Evolutionary conservation across 1,140 invertebrate species (phyloP).

Genomic region (Spodoptera frugiperda): DNA sequence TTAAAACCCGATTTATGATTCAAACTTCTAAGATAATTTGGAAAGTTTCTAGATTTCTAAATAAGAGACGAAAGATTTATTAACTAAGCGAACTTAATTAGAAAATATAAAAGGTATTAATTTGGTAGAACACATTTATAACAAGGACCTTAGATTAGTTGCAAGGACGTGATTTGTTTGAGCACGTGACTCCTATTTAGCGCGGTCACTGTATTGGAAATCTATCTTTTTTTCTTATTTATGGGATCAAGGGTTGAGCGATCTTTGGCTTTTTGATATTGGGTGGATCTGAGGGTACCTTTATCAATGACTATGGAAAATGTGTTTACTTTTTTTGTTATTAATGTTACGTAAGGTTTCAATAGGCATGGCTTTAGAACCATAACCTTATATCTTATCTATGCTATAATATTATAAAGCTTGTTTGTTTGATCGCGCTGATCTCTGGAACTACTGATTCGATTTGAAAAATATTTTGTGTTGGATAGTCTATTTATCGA

Average conservation of each 20-base stretch:
- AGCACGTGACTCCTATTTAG: background rate
- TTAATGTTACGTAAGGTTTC: too few relatives aligned
- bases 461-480: too few relatives aligned
- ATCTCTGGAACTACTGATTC: too few relatives aligned
- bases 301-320: background rate
- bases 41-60: slow-evolving; percentile 10
- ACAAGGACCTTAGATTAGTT: slow-evolving; percentile 6
- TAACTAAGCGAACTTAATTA: slow-evolving; percentile 10
- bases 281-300: background rate
- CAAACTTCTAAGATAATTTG: background rate
- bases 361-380: too few relatives aligned
- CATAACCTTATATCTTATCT: too few relatives aligned
- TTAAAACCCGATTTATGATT: slow-evolving; percentile 12
- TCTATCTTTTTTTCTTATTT: slow-evolving; percentile 26
- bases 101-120: slow-evolving; percentile 28
- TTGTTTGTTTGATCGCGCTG: too few relatives aligned
- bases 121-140: slow-evolving; percentile 7
- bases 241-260: background rate
- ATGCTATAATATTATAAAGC: too few relatives aligned
- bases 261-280: background rate
- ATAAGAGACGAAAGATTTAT: slow-evolving; percentile 34
- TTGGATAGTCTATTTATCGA: too few relatives aligned
- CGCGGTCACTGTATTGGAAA: background rate
- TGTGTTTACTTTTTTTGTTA: too few relatives aligned
- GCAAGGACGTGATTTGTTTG: slow-evolving; percentile 7